Evolutionary conservation across 2,888 invertebrate genomes (phyloP).

Genomic region (Diadegma fenestrale): DNA sequence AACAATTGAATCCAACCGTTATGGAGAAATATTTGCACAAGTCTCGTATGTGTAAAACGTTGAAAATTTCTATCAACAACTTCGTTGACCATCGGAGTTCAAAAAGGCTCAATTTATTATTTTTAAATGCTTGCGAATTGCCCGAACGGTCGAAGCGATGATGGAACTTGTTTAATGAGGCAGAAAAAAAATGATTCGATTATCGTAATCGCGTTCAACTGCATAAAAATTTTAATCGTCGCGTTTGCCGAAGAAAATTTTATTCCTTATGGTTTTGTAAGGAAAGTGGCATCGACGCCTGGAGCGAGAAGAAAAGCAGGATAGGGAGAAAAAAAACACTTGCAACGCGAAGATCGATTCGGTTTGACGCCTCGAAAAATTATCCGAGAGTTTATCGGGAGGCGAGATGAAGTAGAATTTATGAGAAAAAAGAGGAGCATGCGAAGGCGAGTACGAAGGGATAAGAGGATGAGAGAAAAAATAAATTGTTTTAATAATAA

Average conservation of each 20-base stretch:
- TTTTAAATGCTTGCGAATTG: no score
- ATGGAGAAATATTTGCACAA: no score
- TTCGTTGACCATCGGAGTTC: no score
- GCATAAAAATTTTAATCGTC: slow-evolving; percentile 10
- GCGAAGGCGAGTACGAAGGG: slow-evolving; percentile 9
- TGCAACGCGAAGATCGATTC: slow-evolving; percentile 49
- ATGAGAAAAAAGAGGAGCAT: neutral
- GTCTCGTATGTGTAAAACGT: no score
- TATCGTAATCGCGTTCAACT: neutral
- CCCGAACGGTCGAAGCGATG: neutral
- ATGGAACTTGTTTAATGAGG: neutral
- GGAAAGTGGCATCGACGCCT: neutral
- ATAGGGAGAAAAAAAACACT: slow-evolving; percentile 5
- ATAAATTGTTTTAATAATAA: neutral
- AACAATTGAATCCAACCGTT: neutral
- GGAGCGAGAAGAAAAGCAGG: neutral
- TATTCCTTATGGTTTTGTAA: slow-evolving; percentile 1
- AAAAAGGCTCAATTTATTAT: no score
- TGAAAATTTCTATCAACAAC: no score
- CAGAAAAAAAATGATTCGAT: neutral
- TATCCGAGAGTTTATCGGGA: slow-evolving; percentile 53
- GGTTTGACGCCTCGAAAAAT: slow-evolving; percentile 60
- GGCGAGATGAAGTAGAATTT: slow-evolving; percentile 38
- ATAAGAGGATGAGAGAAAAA: slow-evolving; percentile 2
- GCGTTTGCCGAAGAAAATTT: neutral